phyloP scores from a whole-genome alignment of 2,888 invertebrate genomes.

The Tiliacea aurago region DNA sequence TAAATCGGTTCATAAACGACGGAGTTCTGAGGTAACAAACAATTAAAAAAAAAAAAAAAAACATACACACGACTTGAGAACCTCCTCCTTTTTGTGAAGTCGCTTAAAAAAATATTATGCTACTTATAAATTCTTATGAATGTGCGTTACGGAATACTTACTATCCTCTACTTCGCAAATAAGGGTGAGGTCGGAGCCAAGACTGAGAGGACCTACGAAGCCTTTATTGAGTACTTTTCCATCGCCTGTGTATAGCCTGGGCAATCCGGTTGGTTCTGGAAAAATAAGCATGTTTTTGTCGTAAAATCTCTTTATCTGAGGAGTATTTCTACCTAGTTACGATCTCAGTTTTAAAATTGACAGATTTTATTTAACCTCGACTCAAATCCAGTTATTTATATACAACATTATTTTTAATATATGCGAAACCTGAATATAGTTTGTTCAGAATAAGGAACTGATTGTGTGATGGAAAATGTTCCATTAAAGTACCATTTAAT shows the following conservation, averaged over 20 bases:
- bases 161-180: slow-evolving; percentile 79
- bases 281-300: neutral
- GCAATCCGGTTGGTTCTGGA: slow-evolving; percentile 78
- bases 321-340: neutral
- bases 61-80: no score
- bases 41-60: no score
- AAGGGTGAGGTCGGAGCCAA: slow-evolving; percentile 76
- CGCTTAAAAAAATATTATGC: no score
- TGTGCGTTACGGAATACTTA: slow-evolving; percentile 57
- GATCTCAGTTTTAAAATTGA: neutral
- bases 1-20: no score
- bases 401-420: no score
- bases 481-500: no score
- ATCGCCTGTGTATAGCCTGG: slow-evolving; percentile 72
- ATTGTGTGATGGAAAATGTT: no score
- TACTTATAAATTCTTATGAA: no score
- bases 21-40: no score
- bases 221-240: slow-evolving; percentile 70
- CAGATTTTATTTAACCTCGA: neutral
- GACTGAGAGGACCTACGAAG: slow-evolving; percentile 75
- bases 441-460: no score
- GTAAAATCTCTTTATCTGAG: neutral
- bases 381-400: neutral
- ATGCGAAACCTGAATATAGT: no score
- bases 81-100: no score